Conservation (phyloP, 2,888 invertebrate species). For the Trichacis sp. region DNA sequence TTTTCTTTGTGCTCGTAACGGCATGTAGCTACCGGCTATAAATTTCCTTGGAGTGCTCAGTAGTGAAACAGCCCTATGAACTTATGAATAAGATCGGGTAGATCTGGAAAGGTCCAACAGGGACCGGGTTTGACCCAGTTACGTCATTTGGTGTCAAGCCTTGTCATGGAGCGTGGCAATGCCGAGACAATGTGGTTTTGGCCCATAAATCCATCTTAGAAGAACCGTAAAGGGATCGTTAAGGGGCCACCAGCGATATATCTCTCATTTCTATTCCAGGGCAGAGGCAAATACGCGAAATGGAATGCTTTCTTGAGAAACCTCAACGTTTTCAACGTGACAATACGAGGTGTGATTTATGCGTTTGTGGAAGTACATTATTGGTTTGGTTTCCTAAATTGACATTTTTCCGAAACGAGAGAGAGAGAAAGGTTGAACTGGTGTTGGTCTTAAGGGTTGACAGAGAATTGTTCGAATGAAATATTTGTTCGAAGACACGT, state of each 20-base stretch:
- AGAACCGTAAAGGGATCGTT: conserved; percentile 35
- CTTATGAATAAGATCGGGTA: conserved; percentile 48
- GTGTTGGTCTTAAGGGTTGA: too few species aligned
- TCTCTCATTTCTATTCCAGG: conserved; percentile 30
- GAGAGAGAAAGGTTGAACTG: too few species aligned
- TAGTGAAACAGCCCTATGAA: conserved; percentile 41
- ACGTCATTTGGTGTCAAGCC: conserved; percentile 56
- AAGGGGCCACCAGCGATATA: conserved; percentile 36
- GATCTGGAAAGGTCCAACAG: conserved; percentile 42
- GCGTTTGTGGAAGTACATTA: too few species aligned
- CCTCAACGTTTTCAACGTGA: too few species aligned
- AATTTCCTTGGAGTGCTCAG: conserved; percentile 49
- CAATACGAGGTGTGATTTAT: too few species aligned
- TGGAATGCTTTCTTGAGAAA: background rate
- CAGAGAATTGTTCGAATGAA: too few species aligned
- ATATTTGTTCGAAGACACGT: too few species aligned
- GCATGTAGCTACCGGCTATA: conserved; percentile 53
- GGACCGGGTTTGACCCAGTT: conserved; percentile 57
- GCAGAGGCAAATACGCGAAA: conserved; percentile 19
- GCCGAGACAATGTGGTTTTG: conserved; percentile 56
- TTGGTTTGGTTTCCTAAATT: too few species aligned
- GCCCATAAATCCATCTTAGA: conserved; percentile 61
- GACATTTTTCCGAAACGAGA: too few species aligned
- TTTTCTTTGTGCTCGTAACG: conserved; percentile 46
- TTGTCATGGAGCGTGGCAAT: conserved; percentile 49